Base-by-base conservation (phyloP, 2,113 vertebrate species). In the Oxygymnocypris stewartii region DNA sequence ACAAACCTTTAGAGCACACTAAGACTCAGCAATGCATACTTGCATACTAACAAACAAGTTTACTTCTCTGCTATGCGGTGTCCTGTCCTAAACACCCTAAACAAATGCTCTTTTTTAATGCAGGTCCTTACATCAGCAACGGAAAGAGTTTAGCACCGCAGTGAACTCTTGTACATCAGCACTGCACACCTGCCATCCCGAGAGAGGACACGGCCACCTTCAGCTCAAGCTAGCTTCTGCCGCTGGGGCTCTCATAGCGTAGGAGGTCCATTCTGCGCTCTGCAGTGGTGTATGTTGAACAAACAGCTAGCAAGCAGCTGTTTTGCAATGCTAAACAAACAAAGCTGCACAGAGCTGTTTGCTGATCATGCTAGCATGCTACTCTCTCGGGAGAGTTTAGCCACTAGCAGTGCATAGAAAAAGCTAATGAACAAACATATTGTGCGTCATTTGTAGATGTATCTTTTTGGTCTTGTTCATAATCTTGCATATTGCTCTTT, bases 1-100 rank as follows among this genome's bases (percentile, higher is more conserved):
- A 73, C 74, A 93, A 88, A 91, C 89, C 86, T 88, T 87, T 84
- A 86, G 76, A 89, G 23, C 35, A 49, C 4, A 16, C 73, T 14
- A 73, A 57, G 49, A 85, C 42, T 78, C 82, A 74, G 75, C 78
- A 28, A 74, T 74, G 37, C 4, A 20, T n/a, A n/a, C n/a, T n/a
- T n/a, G n/a, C n/a, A n/a, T 40, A 6, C 10, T 18, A 49, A 25
- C 67, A 61, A 79, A 79, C 54, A 61, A 79, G 20, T 31, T n/a
- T n/a, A 31, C 11, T 42, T 61, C 69, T 57, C 35, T 57, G 37
- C 5, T 4, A 12, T 57, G 18, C 13, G 71, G 4, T 73, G 49
- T 13, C 31, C 35, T 86, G 49, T 42, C 14, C 47, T 49, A 40
- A 57, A 51, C 75, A 25, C 65, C 13, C 31, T 37, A 49, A 69